phyloP scores from a whole-genome alignment of 2,888 invertebrate genomes.

The Melikaiella ostensackeni region DNA sequence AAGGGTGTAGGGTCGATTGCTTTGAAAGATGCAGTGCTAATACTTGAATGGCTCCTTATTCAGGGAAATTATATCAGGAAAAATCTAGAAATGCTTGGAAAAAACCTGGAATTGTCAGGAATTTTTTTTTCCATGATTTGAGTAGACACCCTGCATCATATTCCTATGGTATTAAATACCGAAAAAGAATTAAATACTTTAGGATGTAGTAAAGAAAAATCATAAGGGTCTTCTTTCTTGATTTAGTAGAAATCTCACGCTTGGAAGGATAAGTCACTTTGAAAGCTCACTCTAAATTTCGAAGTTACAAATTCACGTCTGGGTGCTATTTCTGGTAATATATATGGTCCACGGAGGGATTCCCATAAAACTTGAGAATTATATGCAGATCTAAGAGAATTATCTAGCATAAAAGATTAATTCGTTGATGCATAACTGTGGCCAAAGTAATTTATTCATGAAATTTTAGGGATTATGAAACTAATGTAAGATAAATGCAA shows the following conservation, averaged over 20 bases:
- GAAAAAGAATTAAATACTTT: too few relatives aligned
- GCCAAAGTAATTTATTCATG: neutral
- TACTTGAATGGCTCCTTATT: too few relatives aligned
- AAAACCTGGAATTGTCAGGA: too few relatives aligned
- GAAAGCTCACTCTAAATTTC: slow-evolving; percentile 18
- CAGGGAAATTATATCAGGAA: too few relatives aligned
- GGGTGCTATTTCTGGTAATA: slow-evolving; percentile 24
- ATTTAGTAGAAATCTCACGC: slow-evolving; percentile 13
- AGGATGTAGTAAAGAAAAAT: too few relatives aligned
- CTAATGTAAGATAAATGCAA: neutral
- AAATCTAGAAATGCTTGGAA: too few relatives aligned
- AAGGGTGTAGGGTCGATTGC: too few relatives aligned
- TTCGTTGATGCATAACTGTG: neutral
- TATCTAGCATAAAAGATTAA: slow-evolving; percentile 31
- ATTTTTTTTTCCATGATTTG: too few relatives aligned
- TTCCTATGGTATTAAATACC: too few relatives aligned
- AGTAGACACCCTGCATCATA: too few relatives aligned
- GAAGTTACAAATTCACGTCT: slow-evolving; percentile 26
- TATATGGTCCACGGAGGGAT: slow-evolving; percentile 31
- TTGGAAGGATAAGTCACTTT: slow-evolving; percentile 28
- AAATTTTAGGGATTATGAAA: neutral
- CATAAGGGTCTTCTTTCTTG: neutral
- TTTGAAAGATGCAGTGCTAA: too few relatives aligned
- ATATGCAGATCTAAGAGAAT: slow-evolving; percentile 28
- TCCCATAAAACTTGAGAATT: slow-evolving; percentile 27